phyloP scores from a whole-genome alignment of 2,888 invertebrate species.

The Dinocampus coccinellae region DNA sequence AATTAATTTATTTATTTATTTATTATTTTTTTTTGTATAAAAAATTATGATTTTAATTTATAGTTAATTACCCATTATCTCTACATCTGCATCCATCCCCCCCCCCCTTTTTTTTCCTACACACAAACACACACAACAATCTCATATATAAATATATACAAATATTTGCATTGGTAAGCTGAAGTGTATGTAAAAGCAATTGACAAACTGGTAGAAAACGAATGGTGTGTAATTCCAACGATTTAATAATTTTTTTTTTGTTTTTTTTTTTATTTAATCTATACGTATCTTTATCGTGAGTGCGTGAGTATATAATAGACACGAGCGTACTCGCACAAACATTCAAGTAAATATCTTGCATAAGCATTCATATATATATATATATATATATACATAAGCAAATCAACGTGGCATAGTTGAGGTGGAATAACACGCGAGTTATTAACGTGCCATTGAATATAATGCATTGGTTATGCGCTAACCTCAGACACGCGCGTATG shows the following conservation, averaged over 20 bases:
- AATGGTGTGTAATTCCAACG: constrained; percentile 3
- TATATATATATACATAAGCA: constrained; percentile 7
- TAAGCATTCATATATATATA: neutral
- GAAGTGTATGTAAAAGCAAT: neutral
- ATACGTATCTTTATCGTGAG: constrained; percentile 17
- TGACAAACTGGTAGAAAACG: constrained; percentile 1
- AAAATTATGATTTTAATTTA: no score
- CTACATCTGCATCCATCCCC: no score
- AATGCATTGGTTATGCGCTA: constrained; percentile 33
- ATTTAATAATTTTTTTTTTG: constrained; percentile 3
- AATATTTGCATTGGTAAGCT: neutral
- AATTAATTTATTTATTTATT: no score
- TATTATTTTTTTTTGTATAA: no score
- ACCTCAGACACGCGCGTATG: constrained; percentile 32
- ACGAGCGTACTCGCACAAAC: neutral
- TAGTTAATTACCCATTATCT: no score
- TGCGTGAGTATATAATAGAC: neutral
- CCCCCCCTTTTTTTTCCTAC: no score
- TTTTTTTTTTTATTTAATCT: neutral
- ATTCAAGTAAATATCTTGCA: constrained; percentile 9
- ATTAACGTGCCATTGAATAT: constrained; percentile 33
- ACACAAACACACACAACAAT: neutral
- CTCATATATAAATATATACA: neutral
- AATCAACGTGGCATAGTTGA: constrained; percentile 33
- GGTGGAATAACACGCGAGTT: constrained; percentile 31